Evolutionary conservation across 1,140 invertebrate species (phyloP).

Genomic region (Xylocopa sonorina): DNA sequence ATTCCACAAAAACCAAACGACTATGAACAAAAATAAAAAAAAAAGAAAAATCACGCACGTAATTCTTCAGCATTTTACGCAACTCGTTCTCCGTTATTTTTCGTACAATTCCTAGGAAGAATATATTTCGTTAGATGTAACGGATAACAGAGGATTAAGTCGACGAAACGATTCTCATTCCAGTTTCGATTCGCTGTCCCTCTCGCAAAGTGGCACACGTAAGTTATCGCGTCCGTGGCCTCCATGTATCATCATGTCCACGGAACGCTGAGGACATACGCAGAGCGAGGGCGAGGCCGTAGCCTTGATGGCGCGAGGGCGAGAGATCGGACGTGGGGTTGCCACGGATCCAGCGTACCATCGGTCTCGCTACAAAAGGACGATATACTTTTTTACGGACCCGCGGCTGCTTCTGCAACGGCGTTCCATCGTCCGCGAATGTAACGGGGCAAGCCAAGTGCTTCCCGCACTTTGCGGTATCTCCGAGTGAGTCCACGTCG

Average conservation of each 20-base stretch:
- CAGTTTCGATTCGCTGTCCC: neutral
- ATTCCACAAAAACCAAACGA: slow-evolving; percentile 12
- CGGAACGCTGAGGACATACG: slow-evolving; percentile 50
- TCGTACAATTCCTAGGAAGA: too few relatives aligned
- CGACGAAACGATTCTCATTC: slow-evolving; percentile 24
- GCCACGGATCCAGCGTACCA: slow-evolving; percentile 31
- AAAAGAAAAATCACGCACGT: neutral
- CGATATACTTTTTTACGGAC: slow-evolving; percentile 60
- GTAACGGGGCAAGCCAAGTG: slow-evolving; percentile 33
- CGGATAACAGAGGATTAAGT: too few relatives aligned
- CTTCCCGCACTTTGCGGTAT: slow-evolving; percentile 30
- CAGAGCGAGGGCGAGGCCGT: slow-evolving; percentile 48
- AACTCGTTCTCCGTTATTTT: too few relatives aligned
- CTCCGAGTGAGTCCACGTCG: neutral
- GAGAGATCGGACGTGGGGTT: slow-evolving; percentile 49
- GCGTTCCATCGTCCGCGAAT: slow-evolving; percentile 43
- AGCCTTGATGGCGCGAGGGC: slow-evolving; percentile 55
- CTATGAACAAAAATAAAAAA: neutral
- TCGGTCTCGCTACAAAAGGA: slow-evolving; percentile 45
- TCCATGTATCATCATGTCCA: slow-evolving; percentile 64
- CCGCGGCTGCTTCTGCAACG: slow-evolving; percentile 24
- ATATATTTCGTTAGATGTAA: too few relatives aligned
- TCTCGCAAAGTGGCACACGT: slow-evolving; percentile 53
- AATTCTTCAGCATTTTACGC: neutral
- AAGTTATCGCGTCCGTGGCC: slow-evolving; percentile 64